These are phyloP conservation scores for Pampusana beccarii DNA, from an alignment of 2,113 vertebrate genomes.

Conservation along the genomic window DNA sequence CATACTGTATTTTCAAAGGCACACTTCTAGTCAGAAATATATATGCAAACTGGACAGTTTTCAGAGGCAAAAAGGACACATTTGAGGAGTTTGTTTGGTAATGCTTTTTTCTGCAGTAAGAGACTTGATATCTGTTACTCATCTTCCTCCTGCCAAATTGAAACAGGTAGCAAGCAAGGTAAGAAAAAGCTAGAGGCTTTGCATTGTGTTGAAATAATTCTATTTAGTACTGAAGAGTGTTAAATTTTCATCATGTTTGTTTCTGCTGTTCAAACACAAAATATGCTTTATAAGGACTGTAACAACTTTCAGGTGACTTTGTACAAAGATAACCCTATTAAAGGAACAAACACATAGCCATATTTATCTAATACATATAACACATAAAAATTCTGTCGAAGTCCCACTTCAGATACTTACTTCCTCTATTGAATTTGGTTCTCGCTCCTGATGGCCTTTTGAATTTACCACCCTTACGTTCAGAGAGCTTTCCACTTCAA, in stretches of 20 bases:
- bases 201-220: not conserved
- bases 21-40: not conserved
- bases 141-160: not conserved
- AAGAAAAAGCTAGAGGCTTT: not conserved
- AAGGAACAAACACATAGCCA: not conserved
- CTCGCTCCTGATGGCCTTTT: not conserved
- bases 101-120: not conserved
- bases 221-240: not conserved
- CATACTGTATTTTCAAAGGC: not conserved
- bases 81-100: not conserved
- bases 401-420: not conserved
- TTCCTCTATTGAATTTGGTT: not conserved
- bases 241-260: not conserved
- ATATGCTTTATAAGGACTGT: not conserved
- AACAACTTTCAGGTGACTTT: not conserved
- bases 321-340: not conserved
- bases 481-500: not conserved
- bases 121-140: not conserved
- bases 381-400: not conserved
- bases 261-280: not conserved
- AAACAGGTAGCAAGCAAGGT: not conserved
- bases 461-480: not conserved
- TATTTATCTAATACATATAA: not conserved
- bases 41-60: not conserved
- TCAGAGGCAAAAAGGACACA: not conserved